Base-by-base conservation (phyloP, 2,113 vertebrate species). In the Riparia riparia region DNA sequence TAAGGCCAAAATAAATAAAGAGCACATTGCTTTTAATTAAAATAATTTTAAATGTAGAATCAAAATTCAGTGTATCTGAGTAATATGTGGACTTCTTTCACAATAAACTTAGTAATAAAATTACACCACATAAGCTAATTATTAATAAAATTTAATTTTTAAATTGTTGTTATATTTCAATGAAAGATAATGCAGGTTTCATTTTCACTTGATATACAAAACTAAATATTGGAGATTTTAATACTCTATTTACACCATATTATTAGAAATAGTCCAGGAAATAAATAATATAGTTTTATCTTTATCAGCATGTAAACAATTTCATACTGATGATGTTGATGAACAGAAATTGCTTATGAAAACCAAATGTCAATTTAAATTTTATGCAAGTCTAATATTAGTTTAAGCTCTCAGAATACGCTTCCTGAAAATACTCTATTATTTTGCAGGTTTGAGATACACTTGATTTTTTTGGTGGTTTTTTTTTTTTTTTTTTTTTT, bases 121-220 rank as follows among this genome's bases (percentile, higher is more conserved):
- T 76, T 60, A 15, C 1, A 65, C 12, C 1, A 22, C 4, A 50
- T 19, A 44, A 49, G 20, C 17, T 47, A 53, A 25, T 41, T 64
- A 37, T 3, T 21, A 45, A 45, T 45, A 60, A 45, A 50, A 71
- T 5, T 37, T 42, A 11, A 24, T 41, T 41, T 15, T 29, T 32
- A 37, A 37, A 41, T 51, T 76, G 2, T 1, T 83, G 2, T 47
- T 58, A 10, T 83, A 6, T 29, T 71, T 77, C 26, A 84, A 4
- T 2, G 2, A 57, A 81, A 16, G 5, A n/a, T 8, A 66, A 66
- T 42, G 7, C 1, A 8, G 26, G 7, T 3, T n/a, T 21, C 3
- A 63, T 2, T 39, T 66, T 61, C 10, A 4, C 3, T 56, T 61
- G 17, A 21, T 18, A 13, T 39, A 5, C 9, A 42, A 57, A 84